Conservation (phyloP, 2,888 invertebrate species). For the Theretra japonica region DNA sequence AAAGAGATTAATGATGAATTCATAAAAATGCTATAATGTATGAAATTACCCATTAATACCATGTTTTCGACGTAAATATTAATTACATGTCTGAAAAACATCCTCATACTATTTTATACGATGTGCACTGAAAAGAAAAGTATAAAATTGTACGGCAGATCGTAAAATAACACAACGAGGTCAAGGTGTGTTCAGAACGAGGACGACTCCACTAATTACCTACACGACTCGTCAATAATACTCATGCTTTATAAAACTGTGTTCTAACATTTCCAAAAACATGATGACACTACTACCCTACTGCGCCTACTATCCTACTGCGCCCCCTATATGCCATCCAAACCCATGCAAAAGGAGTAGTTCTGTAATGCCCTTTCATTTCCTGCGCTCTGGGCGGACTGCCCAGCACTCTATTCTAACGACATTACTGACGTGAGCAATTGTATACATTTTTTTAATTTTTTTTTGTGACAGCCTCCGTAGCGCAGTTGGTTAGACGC, state of each 20-base stretch:
- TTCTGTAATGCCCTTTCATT: no score
- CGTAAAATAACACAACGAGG: slow-evolving; percentile 75
- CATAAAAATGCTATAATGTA: slow-evolving; percentile 25
- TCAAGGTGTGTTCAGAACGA: slow-evolving; percentile 79
- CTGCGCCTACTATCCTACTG: background rate
- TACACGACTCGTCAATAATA: slow-evolving; percentile 62
- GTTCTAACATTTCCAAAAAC: background rate
- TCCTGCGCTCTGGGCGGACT: no score
- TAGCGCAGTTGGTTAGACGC: no score
- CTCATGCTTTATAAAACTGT: slow-evolving; percentile 48
- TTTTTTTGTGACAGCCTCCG: no score
- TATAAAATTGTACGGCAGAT: slow-evolving; percentile 68
- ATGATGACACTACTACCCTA: background rate
- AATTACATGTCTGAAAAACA: slow-evolving; percentile 52
- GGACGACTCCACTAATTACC: slow-evolving; percentile 76
- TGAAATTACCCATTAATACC: slow-evolving; percentile 27
- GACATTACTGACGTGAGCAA: no score
- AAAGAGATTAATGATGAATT: slow-evolving; percentile 27
- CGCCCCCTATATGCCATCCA: background rate
- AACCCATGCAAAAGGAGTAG: background rate
- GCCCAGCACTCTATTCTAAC: no score
- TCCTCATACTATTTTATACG: slow-evolving; percentile 64
- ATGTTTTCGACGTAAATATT: slow-evolving; percentile 41
- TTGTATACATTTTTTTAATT: no score
- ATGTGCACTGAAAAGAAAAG: slow-evolving; percentile 63